Percentiles rank a stretch among this genome's conserved stretches.
Evolutionary conservation across 2,113 vertebrate species (phyloP).

Genomic region (Acanthisitta chloris): DNA sequence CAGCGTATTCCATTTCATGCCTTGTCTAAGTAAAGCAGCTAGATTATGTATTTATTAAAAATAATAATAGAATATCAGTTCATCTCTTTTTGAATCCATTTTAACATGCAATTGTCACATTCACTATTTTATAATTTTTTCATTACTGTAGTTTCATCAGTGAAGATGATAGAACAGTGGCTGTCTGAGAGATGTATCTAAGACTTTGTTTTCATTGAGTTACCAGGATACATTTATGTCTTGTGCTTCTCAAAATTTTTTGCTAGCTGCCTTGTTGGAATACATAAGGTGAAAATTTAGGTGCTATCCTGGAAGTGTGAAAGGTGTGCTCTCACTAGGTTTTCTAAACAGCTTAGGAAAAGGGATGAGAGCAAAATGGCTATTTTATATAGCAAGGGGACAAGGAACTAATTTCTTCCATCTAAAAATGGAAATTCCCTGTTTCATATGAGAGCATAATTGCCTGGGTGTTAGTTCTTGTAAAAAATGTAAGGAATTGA

Average conservation of each 20-base stretch:
- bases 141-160: neutral
- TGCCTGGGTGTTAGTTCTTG: neutral
- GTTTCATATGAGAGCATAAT: neutral
- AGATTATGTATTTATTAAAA: constrained; percentile 72
- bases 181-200: neutral
- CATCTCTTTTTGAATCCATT: constrained; percentile 37
- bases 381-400: neutral
- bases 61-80: constrained; percentile 57
- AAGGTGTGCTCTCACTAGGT: neutral
- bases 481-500: neutral
- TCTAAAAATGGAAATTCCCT: neutral
- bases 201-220: neutral
- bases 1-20: neutral
- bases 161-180: neutral
- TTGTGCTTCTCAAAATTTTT: neutral
- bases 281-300: neutral
- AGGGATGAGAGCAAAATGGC: neutral
- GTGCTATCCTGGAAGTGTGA: neutral
- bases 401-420: neutral
- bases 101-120: constrained; percentile 26
- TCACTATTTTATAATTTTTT: constrained; percentile 33
- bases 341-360: neutral
- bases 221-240: neutral
- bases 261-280: neutral
- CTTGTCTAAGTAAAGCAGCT: constrained; percentile 50